Evolutionary conservation across 2,888 invertebrate genomes (phyloP), one percentile per base, ranked within the genome.

Genomic region (Galerucella calmariensis): DNA sequence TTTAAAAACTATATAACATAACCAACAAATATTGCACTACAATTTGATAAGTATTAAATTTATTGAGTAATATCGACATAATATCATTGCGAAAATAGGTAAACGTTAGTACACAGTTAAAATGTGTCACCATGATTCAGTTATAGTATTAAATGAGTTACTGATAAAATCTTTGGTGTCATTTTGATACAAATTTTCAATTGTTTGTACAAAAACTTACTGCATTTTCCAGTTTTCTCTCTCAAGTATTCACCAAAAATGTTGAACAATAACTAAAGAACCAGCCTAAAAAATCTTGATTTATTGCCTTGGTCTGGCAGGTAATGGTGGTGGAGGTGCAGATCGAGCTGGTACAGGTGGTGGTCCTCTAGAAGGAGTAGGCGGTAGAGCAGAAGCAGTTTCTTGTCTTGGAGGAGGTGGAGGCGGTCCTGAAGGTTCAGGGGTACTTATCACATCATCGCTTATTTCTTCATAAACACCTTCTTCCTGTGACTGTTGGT

Each of bases 271-370:
- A 56, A 56, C 46, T 12, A 46, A 46, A 46, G 48, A 48, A 48
- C 4, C 10, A 56, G 10, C 6, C 16, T 56, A n/a, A 9, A n/a
- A n/a, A 41, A 5, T 35, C n/a, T 62, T 14, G 62, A 70, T 66
- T 77, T 81, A 82, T 63, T 85, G 84, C 62, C 86, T 86, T 46
- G 91, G 91, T 71, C 92, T 89, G 56, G 92, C 92, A 4, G 93
- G 93, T 78, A 93, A 86, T 0, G 93, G 93, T 24, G 93, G 93
- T 8, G 93, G 93, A 16, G 87, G 91, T 71, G 88, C 90, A 79
- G 87, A 89, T 77, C 90, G 88, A 73, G 87, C 89, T 3, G 90
- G 88, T 46, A 91, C 90, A 0, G 90, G 88, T 1, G 90, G 88
- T 20, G 87, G 87, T 77, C 78, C 87, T 84, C 83, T 84, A 53